These are phyloP conservation scores for Poeciliopsis infans DNA, from an alignment of 2,797 vertebrate genomes.

Conservation along the genomic window DNA sequence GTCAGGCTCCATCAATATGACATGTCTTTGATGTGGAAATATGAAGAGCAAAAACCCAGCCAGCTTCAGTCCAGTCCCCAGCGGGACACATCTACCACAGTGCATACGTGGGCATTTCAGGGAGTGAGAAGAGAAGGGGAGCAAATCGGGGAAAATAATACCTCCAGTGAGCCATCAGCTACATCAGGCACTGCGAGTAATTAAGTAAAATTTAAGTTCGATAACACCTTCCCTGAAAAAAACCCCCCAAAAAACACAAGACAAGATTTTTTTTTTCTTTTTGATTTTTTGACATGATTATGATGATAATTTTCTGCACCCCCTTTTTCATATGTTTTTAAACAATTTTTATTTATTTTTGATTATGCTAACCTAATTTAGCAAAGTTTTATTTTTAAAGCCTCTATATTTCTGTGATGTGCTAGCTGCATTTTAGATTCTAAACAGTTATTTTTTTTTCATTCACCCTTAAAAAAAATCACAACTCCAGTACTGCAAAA, in stretches of 20 bases:
- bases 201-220: not conserved
- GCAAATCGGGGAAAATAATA: conserved; percentile 20
- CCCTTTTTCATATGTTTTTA: not conserved
- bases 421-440: conserved; percentile 13
- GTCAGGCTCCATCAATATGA: conserved; percentile 77
- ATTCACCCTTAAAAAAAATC: conserved; percentile 15
- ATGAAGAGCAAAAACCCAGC: conserved; percentile 68
- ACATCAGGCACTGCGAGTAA: conserved; percentile 41
- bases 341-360: not conserved
- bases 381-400: conserved; percentile 8
- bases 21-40: conserved; percentile 83
- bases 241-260: not conserved
- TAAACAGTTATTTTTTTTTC: not conserved
- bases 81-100: conserved; percentile 61
- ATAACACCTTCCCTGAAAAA: not conserved
- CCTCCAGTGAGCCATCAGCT: conserved; percentile 35
- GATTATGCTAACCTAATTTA: not conserved
- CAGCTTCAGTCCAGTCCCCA: conserved; percentile 68
- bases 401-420: conserved; percentile 20
- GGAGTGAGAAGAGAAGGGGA: conserved; percentile 6
- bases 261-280: not conserved
- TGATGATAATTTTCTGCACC: not conserved
- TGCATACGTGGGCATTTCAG: conserved; percentile 40
- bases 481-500: conserved; percentile 3
- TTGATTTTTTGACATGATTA: not conserved